Percentiles rank a stretch among this genome's conserved stretches.
Conservation (phyloP, 1,140 invertebrate species). For the Trachymyrmex septentrionalis region DNA sequence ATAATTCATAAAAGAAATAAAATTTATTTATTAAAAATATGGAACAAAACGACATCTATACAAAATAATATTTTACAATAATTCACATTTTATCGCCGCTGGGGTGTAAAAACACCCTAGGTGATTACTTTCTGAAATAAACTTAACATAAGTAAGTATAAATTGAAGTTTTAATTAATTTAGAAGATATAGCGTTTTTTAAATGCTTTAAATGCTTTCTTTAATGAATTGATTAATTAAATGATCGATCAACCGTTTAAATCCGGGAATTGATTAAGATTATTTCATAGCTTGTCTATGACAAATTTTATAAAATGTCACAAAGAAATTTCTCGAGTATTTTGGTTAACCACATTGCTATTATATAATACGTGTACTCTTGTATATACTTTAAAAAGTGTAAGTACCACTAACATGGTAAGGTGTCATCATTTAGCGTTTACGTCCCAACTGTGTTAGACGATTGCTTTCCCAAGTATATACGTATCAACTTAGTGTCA, state of each 20-base stretch:
- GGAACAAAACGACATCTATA: too few relatives aligned
- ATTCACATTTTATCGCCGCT: too few relatives aligned
- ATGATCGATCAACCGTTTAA: background rate
- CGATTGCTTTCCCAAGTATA: constrained; percentile 60
- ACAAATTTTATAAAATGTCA: constrained; percentile 15
- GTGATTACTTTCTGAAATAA: too few relatives aligned
- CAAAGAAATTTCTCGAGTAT: constrained; percentile 21
- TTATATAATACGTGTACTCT: background rate
- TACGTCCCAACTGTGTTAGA: constrained; percentile 53
- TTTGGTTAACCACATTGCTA: background rate
- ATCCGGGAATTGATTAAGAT: background rate
- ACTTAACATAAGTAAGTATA: too few relatives aligned
- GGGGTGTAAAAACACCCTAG: too few relatives aligned
- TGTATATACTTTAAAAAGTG: background rate
- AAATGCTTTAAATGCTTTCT: background rate
- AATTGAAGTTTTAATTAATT: background rate
- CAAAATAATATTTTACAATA: too few relatives aligned
- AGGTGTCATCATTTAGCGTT: constrained; percentile 80
- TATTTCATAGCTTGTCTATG: background rate
- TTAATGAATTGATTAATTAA: constrained; percentile 4
- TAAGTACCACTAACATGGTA: constrained; percentile 15
- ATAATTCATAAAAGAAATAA: too few relatives aligned
- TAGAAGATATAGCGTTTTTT: background rate
- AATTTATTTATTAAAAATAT: too few relatives aligned
- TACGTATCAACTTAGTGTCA: constrained; percentile 52